Evolutionary conservation across 2,888 invertebrate species (phyloP).

Genomic region (Phymatocera aterrima): DNA sequence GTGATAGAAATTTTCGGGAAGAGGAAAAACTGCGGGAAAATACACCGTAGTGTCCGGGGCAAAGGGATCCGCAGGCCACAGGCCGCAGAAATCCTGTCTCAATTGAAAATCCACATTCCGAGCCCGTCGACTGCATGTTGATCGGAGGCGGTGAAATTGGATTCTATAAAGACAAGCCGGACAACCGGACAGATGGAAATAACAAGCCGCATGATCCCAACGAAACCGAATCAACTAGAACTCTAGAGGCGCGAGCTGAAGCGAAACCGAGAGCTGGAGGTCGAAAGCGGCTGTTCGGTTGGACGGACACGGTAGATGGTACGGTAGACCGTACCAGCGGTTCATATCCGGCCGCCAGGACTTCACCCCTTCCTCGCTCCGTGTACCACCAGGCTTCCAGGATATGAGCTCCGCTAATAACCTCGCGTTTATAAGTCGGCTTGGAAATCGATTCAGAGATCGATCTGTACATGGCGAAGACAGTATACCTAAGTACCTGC

Average conservation of each 20-base stretch:
- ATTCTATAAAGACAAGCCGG: no score
- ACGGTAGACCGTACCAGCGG: slow-evolving; percentile 49
- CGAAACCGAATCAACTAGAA: neutral
- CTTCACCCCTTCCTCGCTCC: slow-evolving; percentile 49
- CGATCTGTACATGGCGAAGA: neutral
- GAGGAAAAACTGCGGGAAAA: no score
- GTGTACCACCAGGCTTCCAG: slow-evolving; percentile 52
- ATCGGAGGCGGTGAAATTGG: no score
- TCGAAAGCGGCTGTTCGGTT: slow-evolving; percentile 19
- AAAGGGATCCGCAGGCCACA: no score
- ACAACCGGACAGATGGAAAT: neutral
- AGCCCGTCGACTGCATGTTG: no score
- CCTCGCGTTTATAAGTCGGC: slow-evolving; percentile 23
- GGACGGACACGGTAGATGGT: slow-evolving; percentile 27
- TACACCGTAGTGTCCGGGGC: no score
- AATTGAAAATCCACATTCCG: no score
- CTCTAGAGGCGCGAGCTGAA: neutral
- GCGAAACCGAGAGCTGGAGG: no score
- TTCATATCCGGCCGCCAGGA: slow-evolving; percentile 64
- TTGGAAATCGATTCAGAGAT: neutral
- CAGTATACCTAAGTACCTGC: no score
- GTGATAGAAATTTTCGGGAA: no score
- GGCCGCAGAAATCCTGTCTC: no score
- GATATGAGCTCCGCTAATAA: slow-evolving; percentile 55
- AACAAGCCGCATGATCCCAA: neutral